A percentile compares a stretch with the other conserved stretches of the same genome.
Conservation (phyloP, 1,140 invertebrate genomes). For the Dendroctonus valens region DNA sequence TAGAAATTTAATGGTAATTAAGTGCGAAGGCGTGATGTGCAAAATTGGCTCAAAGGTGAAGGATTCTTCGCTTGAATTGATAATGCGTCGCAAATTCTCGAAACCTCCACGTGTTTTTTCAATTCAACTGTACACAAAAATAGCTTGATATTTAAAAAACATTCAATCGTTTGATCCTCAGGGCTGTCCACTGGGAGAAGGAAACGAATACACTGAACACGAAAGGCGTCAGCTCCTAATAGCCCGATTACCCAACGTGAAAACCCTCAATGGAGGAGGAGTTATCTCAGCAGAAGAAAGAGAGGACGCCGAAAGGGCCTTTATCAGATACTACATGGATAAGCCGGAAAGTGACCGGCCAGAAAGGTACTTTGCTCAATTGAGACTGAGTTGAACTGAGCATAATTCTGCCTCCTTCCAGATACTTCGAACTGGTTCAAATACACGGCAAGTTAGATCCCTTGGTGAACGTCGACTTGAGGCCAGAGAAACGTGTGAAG, state of each 20-base stretch:
- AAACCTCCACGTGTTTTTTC: no score
- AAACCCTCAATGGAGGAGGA: conserved; percentile 85
- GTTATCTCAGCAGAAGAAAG: conserved; percentile 78
- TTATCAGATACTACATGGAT: conserved; percentile 89
- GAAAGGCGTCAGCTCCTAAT: conserved; percentile 82
- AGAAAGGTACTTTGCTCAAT: conserved; percentile 57
- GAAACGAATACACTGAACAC: conserved; percentile 81
- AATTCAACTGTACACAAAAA: no score
- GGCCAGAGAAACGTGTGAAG: conserved; percentile 82
- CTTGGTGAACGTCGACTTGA: conserved; percentile 79
- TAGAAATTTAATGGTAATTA: no score
- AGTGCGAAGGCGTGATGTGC: no score
- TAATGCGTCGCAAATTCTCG: no score
- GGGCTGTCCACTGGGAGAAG: conserved; percentile 67
- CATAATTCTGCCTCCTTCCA: conserved; percentile 46
- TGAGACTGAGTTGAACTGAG: no score
- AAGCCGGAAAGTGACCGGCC: conserved; percentile 77
- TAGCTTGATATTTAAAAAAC: no score
- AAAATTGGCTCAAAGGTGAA: no score
- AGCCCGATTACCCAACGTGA: conserved; percentile 80
- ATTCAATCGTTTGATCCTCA: conserved; percentile 39
- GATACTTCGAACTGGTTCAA: conserved; percentile 76
- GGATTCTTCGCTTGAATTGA: no score
- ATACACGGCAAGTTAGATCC: conserved; percentile 86
- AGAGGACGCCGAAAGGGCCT: conserved; percentile 89